Conservation (phyloP, 2,888 invertebrate genomes). For the Leptinotarsa rubiginosa region DNA sequence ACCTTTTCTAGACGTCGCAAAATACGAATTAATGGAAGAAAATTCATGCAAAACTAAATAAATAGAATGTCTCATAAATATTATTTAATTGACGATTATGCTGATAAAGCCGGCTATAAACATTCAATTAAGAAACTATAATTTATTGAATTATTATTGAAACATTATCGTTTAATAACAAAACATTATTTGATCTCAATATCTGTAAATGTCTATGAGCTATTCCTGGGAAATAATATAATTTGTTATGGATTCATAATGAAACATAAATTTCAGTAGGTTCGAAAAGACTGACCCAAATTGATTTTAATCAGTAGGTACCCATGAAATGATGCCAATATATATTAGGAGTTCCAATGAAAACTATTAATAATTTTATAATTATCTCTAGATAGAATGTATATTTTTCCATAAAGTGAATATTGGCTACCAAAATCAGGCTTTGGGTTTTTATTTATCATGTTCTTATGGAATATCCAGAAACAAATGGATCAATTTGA, state of each 20-base stretch:
- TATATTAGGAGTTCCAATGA: no score
- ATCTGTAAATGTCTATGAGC: background rate
- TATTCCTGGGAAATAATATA: background rate
- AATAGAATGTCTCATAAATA: constrained; percentile 2
- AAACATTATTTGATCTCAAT: background rate
- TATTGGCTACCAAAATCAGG: no score
- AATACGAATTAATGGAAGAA: background rate
- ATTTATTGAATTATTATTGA: background rate
- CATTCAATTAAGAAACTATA: constrained; percentile 7
- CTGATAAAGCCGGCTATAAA: constrained; percentile 15
- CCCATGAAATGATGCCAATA: no score
- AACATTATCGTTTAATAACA: background rate
- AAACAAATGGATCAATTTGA: no score
- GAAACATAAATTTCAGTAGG: background rate
- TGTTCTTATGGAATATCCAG: no score
- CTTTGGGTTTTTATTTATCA: no score
- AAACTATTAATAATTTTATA: no score
- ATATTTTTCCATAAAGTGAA: no score
- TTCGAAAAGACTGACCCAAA: no score
- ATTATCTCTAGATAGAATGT: no score
- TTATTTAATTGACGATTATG: background rate
- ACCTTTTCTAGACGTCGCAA: background rate
- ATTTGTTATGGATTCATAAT: background rate
- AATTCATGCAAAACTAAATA: constrained; percentile 1
- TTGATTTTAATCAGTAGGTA: no score